These are phyloP conservation scores for Pandion haliaetus DNA, from an alignment of 2,113 vertebrate species.

Conservation along the genomic window DNA sequence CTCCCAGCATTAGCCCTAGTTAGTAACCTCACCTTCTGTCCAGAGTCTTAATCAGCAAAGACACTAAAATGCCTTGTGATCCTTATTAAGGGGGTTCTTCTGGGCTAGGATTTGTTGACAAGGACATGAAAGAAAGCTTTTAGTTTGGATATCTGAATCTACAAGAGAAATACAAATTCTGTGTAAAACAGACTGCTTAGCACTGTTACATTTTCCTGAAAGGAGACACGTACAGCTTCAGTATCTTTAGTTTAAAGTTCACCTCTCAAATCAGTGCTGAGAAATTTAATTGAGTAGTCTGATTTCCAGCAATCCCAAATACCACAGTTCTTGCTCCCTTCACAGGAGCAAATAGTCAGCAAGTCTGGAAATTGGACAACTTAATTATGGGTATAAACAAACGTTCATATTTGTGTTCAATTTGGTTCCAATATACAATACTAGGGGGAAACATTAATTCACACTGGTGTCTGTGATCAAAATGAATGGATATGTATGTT, in stretches of 20 bases:
- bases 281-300: neutral
- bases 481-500: neutral
- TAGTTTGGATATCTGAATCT: neutral
- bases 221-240: neutral
- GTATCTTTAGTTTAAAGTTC: neutral
- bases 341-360: neutral
- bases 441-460: neutral
- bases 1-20: neutral
- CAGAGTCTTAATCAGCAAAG: neutral
- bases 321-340: neutral
- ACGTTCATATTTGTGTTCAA: neutral
- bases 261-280: neutral
- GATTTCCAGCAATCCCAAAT: neutral
- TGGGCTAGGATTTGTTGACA: neutral
- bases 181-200: neutral
- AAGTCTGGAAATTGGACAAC: neutral
- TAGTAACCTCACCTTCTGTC: constrained; percentile 15
- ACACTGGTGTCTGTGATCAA: neutral
- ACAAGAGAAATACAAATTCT: neutral
- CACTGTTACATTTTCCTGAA: neutral
- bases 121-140: neutral
- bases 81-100: constrained; percentile 6
- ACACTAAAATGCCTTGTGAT: neutral
- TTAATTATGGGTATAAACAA: neutral
- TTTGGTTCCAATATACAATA: neutral